Conservation (phyloP, 2,797 vertebrate species). For the Valencia hispanica region DNA sequence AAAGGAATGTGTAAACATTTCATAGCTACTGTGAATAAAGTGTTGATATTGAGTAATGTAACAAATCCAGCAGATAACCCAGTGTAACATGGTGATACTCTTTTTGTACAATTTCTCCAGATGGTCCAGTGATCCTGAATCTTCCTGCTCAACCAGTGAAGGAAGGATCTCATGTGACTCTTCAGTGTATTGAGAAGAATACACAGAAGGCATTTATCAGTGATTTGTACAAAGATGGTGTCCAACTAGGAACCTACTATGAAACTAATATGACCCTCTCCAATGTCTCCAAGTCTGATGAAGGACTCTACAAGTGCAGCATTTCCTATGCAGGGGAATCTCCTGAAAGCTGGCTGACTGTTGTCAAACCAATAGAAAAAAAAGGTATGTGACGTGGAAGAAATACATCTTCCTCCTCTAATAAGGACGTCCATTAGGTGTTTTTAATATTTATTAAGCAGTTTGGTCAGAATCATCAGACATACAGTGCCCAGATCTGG, state of each 20-base stretch:
- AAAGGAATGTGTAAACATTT: too few relatives aligned
- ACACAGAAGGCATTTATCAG: too few relatives aligned
- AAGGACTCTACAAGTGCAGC: conserved; percentile 10
- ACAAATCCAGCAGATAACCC: too few relatives aligned
- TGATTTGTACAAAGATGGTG: conserved; percentile 12
- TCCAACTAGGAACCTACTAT: accelerated
- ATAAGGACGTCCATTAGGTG: too few relatives aligned
- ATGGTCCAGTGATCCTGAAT: neutral
- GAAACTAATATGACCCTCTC: neutral
- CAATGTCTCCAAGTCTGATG: neutral
- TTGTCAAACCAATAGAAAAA: neutral
- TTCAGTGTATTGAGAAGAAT: neutral
- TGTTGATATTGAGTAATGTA: too few relatives aligned
- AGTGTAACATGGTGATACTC: too few relatives aligned
- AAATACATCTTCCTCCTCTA: too few relatives aligned
- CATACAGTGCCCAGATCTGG: too few relatives aligned
- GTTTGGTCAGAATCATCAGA: too few relatives aligned
- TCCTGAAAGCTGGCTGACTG: neutral
- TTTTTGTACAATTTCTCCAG: neutral
- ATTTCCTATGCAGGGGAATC: neutral
- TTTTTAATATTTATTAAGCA: too few relatives aligned
- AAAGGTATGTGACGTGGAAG: too few relatives aligned
- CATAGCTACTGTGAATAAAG: too few relatives aligned
- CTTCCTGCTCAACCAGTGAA: neutral
- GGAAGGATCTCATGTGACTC: conserved; percentile 1